Percentiles rank a stretch among this genome's conserved stretches.
phyloP scores from a whole-genome alignment of 2,797 vertebrate species.

The Ciconia nigra region DNA sequence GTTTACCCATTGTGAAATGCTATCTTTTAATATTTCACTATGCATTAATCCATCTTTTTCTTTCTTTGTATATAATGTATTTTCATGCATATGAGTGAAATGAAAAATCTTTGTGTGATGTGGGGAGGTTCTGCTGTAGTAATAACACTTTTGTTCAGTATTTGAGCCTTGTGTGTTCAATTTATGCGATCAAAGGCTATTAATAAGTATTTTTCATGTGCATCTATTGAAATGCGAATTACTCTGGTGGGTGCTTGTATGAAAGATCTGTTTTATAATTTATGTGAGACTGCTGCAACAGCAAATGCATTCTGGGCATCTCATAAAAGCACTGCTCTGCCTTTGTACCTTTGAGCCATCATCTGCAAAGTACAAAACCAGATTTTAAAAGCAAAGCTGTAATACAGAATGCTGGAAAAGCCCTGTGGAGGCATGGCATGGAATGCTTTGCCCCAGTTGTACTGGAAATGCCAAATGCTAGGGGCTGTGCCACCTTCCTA shows the following conservation, averaged over 20 bases:
- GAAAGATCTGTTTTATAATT: constrained; percentile 23
- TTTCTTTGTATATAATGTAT: background rate
- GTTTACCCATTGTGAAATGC: background rate
- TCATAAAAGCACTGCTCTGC: background rate
- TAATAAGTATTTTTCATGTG: background rate
- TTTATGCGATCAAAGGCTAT: background rate
- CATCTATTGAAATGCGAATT: background rate
- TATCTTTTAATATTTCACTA: constrained; percentile 35
- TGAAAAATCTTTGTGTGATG: background rate
- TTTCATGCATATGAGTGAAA: constrained; percentile 9
- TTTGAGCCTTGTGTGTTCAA: background rate
- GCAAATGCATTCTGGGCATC: background rate
- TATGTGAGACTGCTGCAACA: background rate
- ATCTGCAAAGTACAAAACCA: background rate
- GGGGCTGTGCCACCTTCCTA: background rate
- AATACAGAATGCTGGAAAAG: background rate
- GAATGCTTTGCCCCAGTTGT: background rate
- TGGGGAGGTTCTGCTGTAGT: background rate
- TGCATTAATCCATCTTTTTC: constrained; percentile 9
- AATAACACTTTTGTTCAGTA: background rate
- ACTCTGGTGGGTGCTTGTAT: background rate
- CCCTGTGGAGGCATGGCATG: background rate
- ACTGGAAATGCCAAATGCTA: background rate
- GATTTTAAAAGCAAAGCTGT: background rate
- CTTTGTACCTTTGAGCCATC: background rate